Evolutionary conservation across 2,797 vertebrate species (phyloP), one percentile per base, ranked within the genome.

Genomic region (Malurus leucopterus): DNA sequence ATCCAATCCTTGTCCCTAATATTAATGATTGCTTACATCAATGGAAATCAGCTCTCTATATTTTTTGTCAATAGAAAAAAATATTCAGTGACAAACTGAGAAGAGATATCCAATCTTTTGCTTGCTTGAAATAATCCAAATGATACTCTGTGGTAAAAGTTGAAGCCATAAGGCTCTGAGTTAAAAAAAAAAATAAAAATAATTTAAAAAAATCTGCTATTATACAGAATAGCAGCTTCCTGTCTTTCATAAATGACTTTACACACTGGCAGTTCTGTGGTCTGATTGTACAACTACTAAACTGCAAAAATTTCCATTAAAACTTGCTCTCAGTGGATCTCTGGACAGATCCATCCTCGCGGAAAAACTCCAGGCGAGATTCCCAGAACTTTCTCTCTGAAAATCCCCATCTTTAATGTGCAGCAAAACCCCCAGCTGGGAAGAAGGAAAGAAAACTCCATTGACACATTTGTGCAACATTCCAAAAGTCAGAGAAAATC

Each of bases 381-480:
- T 55, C 13, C 53, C 41, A 0, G 2, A 70, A 47, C 21, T 63
- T 72, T n/a, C 27, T 46, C 16, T 57, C 57, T 50, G 8, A 49
- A 75, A 80, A 50, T 15, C 26, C 54, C 36, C 12, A 17, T 8
- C 21, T 54, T 64, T 30, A 23, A 26, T 2, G 8, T 49, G 15
- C 43, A 44, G 5, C 6, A 17, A 13, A 54, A 23, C 3, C 13
- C 6, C 34, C 1, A 2, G 23, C 2, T 38, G 23, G 29, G 20
- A 64, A 58, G 20, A 55, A 0, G 32, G 40, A 43, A 58, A 27
- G 7, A 15, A 64, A 77, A 77, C 11, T 22, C 24, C 36, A n/a
- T 1, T 44, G 30, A 47, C 1, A 86, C n/a, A 57, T 67, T 26
- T 58, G 19, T 17, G 36, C 13, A 70, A 44, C 20, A 59, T 49